Conservation (phyloP, 2,888 invertebrate species). For the Phaedon cochleariae region DNA sequence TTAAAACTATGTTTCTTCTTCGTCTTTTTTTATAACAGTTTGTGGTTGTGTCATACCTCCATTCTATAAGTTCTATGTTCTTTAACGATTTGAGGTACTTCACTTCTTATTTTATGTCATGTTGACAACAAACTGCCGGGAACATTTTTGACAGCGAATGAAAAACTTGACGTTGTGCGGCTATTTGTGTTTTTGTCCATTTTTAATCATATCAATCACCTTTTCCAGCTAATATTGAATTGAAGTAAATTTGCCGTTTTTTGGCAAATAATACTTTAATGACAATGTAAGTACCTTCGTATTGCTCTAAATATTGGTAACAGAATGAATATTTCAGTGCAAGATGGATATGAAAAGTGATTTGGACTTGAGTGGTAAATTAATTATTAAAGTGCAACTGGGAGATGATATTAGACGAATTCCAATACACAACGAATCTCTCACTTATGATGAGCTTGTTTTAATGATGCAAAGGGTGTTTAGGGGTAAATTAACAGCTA, state of each 20-base stretch:
- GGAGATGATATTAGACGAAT: constrained; percentile 74
- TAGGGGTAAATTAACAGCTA: constrained; percentile 68
- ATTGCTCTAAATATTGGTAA: constrained; percentile 4
- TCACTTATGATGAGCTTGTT: constrained; percentile 74
- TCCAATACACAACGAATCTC: constrained; percentile 76
- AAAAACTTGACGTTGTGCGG: constrained; percentile 40
- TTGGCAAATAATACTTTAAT: constrained; percentile 39
- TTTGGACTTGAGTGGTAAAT: constrained; percentile 64
- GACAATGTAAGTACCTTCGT: constrained; percentile 39
- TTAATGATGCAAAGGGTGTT: constrained; percentile 79
- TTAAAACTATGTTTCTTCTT: no score
- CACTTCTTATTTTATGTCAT: no score
- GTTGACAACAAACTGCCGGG: constrained; percentile 2
- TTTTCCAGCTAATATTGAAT: constrained; percentile 38
- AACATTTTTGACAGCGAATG: constrained; percentile 38
- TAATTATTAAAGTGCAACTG: constrained; percentile 68
- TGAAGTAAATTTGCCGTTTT: constrained; percentile 35
- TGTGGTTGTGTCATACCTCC: no score
- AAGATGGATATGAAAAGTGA: constrained; percentile 59
- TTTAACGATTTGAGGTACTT: no score
- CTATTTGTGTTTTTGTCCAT: constrained; percentile 45
- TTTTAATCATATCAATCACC: constrained; percentile 44
- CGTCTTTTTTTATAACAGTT: no score
- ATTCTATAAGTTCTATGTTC: no score
- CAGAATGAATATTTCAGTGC: constrained; percentile 36